Evolutionary conservation across 2,113 vertebrate genomes (phyloP).

Genomic region (Otus sunia): DNA sequence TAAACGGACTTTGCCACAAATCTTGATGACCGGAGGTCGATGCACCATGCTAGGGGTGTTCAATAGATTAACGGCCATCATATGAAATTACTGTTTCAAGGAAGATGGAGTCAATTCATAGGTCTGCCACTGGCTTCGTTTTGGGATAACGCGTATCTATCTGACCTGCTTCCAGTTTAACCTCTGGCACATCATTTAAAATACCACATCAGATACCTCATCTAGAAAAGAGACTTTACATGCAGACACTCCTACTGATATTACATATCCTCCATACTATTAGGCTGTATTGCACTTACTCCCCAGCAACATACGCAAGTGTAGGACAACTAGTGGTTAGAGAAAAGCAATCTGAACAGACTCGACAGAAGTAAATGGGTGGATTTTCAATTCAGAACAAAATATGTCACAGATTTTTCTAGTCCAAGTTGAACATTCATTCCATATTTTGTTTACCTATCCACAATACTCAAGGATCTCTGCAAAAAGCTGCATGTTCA

Average conservation of each 20-base stretch:
- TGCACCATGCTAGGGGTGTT: not conserved
- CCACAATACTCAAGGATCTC: not conserved
- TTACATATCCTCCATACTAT: not conserved
- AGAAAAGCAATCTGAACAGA: not conserved
- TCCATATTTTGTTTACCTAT: not conserved
- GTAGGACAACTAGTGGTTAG: not conserved
- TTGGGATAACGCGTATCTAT: too few species aligned
- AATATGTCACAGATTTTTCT: not conserved
- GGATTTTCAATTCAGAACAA: not conserved
- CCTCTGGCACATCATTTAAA: not conserved
- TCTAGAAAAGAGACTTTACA: not conserved
- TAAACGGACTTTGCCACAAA: not conserved
- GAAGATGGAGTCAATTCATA: not conserved
- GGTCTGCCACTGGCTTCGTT: not conserved
- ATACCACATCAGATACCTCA: not conserved
- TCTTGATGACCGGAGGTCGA: not conserved
- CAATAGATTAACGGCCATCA: accelerated
- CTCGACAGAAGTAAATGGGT: not conserved
- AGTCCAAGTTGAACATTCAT: not conserved
- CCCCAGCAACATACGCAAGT: not conserved
- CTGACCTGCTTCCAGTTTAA: not conserved
- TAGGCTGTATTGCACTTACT: not conserved
- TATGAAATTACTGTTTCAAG: not conserved
- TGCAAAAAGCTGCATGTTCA: not conserved
- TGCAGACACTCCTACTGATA: not conserved